phyloP scores from a whole-genome alignment of 2,797 vertebrate species.

The Myotis pilosus region DNA sequence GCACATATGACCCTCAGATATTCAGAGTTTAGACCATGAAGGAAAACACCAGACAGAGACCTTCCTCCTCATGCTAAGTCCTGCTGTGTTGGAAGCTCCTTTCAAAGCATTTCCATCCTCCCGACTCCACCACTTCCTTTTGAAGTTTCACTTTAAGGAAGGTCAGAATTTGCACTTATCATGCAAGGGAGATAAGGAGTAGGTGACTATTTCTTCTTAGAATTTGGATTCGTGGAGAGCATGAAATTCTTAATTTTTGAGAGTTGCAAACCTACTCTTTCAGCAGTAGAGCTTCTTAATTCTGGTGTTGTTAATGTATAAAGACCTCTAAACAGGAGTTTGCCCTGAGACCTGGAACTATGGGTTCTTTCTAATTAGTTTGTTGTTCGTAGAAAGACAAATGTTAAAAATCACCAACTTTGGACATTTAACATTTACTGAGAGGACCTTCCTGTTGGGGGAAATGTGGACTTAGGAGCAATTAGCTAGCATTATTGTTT shows the following conservation, averaged over 20 bases:
- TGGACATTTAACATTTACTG: not conserved
- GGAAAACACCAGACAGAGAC: not conserved
- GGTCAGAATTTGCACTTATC: not conserved
- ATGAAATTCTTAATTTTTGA: not conserved
- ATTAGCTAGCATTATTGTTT: not conserved
- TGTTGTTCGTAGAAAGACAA: not conserved
- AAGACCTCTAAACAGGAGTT: not conserved
- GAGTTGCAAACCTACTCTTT: not conserved
- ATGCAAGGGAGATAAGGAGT: not conserved
- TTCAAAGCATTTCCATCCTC: not conserved
- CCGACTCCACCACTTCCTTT: not conserved
- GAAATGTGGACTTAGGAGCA: not conserved
- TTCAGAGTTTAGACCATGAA: not conserved
- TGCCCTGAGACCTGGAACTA: not conserved
- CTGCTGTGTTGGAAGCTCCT: not conserved
- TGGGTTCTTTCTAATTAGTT: conserved; percentile 7
- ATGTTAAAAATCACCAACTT: not conserved
- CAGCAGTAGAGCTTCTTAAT: not conserved
- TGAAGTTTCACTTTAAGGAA: not conserved
- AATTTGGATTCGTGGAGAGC: not conserved
- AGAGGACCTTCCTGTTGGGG: not conserved
- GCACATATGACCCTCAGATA: not conserved
- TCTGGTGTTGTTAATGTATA: not conserved
- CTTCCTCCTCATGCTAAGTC: not conserved
- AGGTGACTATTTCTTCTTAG: not conserved